Evolutionary conservation across 2,797 vertebrate genomes (phyloP), one percentile per base, ranked within the genome.

Genomic region (Morelia viridis): DNA sequence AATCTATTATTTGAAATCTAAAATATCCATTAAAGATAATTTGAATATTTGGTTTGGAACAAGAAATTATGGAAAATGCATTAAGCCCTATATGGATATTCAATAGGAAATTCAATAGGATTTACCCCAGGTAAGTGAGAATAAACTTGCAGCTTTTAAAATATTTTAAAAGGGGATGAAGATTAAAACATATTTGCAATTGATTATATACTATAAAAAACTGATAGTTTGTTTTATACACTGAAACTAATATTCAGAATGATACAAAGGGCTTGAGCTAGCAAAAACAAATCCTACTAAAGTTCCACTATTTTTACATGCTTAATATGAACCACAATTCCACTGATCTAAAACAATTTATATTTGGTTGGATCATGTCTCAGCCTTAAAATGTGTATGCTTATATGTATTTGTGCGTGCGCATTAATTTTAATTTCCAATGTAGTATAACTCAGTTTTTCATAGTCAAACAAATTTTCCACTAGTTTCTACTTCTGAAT

Each of bases 1-100:
- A 61, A 41, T 56, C 28, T 71, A 19, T 61, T 46, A 22, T 85
- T 62, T 64, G 11, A 88, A 80, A 53, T 88, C 12, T 88, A 53
- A 83, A 26, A 83, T 46, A 71, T 12, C 6, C 7, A 89, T 89
- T 61, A 89, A 71, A 86, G 6, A 71, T 92, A 58, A 92, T 65
- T 58, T 85, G 28, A 85, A 89, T 65, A 35, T 88, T 92, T 83
- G 71, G 71, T 88, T 53, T 62, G 22, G 31, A 85, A 65, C 31
- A 85, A 19, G 2, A 68, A 50, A 88, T 83, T 4, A 24, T 83
- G 19, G 12, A 83, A 83, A 91, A 64, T 17, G 28, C 57, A 87
- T 58, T 50, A 35, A 62, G 9, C 28, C 41, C 41, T 28, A 35
- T 56, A 35, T 26, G 28, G 19, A 4, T 83, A 50, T 26, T 84